These are phyloP conservation scores for Micrasema longulum DNA, from an alignment of 1,140 invertebrate species.

Conservation along the genomic window DNA sequence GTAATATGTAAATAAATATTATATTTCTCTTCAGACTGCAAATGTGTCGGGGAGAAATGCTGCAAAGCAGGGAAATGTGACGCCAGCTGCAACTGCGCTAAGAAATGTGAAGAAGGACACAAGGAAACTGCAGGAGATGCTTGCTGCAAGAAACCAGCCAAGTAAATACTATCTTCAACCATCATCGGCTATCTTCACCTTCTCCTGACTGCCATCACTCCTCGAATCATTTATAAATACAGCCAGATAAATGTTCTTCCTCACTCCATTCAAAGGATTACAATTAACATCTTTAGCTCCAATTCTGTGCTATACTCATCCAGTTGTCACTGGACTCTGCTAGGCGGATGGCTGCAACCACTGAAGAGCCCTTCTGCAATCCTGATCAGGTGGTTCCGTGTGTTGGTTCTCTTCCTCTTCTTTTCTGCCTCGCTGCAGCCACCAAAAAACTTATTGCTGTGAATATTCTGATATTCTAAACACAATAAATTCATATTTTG, in stretches of 20 bases:
- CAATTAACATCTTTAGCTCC: not conserved
- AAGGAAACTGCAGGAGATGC: constrained; percentile 33
- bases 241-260: not conserved
- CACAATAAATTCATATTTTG: no score
- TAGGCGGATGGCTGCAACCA: no score
- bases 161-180: not conserved
- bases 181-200: not conserved
- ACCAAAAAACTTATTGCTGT: no score
- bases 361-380: no score
- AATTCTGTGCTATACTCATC: not conserved
- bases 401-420: no score
- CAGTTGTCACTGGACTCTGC: no score
- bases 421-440: no score
- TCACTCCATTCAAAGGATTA: not conserved
- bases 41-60: constrained; percentile 67
- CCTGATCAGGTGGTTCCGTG: no score
- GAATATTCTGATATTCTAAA: no score
- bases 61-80: constrained; percentile 66
- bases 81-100: constrained; percentile 60
- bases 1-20: no score
- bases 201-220: not conserved
- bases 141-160: constrained; percentile 45
- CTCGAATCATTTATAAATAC: not conserved
- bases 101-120: constrained; percentile 57
- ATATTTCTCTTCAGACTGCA: constrained; percentile 63